A percentile compares a stretch with the other conserved stretches of the same genome.
phyloP scores from a whole-genome alignment of 1,140 invertebrate species.

The Drosophila willistoni region DNA sequence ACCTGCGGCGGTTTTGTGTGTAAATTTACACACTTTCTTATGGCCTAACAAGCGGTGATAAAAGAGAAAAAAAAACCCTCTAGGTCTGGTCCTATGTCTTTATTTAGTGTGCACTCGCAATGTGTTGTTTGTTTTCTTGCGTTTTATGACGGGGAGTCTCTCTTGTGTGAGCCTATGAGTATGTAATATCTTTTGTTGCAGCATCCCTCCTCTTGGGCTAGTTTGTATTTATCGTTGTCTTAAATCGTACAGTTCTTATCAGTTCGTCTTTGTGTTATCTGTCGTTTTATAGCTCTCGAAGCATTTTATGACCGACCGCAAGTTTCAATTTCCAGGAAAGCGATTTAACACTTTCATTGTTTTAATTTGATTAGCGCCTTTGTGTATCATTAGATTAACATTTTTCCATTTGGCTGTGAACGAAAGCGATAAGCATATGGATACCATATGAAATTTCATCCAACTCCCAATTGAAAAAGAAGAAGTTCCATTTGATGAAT shows the following conservation, averaged over 20 bases:
- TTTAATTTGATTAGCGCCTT: conserved; percentile 63
- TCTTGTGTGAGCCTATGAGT: conserved; percentile 26
- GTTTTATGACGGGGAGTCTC: conserved; percentile 29
- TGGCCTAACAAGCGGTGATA: conserved; percentile 70
- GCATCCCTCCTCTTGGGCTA: conserved; percentile 23
- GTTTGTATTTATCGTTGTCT: conserved; percentile 50
- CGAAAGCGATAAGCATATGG: conserved; percentile 5
- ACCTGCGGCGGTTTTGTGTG: conserved; percentile 54
- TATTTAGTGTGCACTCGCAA: conserved; percentile 28
- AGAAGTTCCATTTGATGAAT: conserved; percentile 20
- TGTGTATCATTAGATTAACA: conserved; percentile 30
- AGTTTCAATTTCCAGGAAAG: conserved; percentile 55
- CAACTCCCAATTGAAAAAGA: background rate
- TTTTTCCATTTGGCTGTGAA: conserved; percentile 14
- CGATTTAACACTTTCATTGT: conserved; percentile 70
- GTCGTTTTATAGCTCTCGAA: conserved; percentile 46
- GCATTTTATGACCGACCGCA: conserved; percentile 35
- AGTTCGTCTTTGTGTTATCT: conserved; percentile 50
- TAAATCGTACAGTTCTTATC: conserved; percentile 59
- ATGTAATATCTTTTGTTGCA: conserved; percentile 47
- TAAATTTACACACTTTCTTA: conserved; percentile 75
- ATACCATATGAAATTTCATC: conserved; percentile 8
- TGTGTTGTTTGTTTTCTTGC: conserved; percentile 19
- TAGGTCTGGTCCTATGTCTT: conserved; percentile 25
- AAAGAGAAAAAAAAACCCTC: conserved; percentile 46